Evolutionary conservation across 2,797 vertebrate species (phyloP), one percentile per base, ranked within the genome.

Genomic region (Synaphobranchus kaupii): DNA sequence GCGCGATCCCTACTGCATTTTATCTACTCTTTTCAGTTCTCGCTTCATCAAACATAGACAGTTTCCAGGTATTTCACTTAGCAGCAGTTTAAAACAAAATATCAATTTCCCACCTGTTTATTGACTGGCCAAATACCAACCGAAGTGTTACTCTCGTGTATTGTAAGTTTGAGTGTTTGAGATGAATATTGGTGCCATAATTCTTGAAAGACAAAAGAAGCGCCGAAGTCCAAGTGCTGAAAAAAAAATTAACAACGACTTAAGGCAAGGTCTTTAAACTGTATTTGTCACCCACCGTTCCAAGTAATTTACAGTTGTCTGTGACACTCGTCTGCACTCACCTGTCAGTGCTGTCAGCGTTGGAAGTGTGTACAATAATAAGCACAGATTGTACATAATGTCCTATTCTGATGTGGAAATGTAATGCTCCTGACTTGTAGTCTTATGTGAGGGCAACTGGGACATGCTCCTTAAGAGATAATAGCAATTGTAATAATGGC

Each of bases 281-380:
- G 92, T 86, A 95, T 96, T 95, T 95, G 92, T 93, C 94, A 94
- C 94, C 94, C 89, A 91, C 87, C 91, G 91, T 93, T 94, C 93
- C 92, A 95, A 95, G 94, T 94, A 95, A 96, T 95, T 96, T 94
- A 95, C 95, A 93, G 92, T 60, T 71, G 89, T 85, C 92, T 94
- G 95, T 87, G 93, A 95, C 90, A 90, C 91, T 89, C 89, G 91
- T 92, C 91, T 3, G 89, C 90, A 89, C 44, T 50, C 3, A 48
- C 81, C 81, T 83, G 56, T 34, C 78, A 17, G 54, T 17, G 83
- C 90, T 92, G 89, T 73, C 25, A 48, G 89, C 92, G 93, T 90
- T 3, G 17, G 7, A 66, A 71, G 47, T 50, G 25, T 54, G 47
- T 6, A 20, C 63, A 54, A 50, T 73, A 63, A 44, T 84, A 44